phyloP scores from a whole-genome alignment of 1,140 invertebrate genomes.

The Hetaerina americana region DNA sequence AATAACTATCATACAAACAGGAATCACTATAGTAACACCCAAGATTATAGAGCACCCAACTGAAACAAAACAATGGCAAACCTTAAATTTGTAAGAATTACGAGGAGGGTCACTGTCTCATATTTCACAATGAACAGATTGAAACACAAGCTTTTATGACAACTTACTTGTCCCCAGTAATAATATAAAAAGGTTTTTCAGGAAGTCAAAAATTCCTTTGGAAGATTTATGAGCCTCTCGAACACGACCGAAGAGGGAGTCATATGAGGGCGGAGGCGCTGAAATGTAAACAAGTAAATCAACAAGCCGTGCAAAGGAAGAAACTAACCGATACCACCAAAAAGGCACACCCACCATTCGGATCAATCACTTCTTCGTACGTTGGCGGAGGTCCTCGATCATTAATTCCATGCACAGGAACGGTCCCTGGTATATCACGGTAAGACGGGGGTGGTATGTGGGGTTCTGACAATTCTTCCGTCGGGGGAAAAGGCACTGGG shows the following conservation, averaged over 20 bases:
- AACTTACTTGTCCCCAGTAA: constrained; percentile 47
- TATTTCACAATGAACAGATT: background rate
- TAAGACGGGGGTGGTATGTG: background rate
- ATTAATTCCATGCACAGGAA: background rate
- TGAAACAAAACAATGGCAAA: constrained; percentile 26
- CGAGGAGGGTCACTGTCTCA: no score
- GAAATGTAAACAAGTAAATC: constrained; percentile 16
- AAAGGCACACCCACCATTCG: constrained; percentile 31
- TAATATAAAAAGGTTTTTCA: constrained; percentile 45
- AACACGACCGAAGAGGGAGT: constrained; percentile 51
- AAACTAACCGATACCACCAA: background rate
- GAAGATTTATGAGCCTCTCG: constrained; percentile 43
- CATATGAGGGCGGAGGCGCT: constrained; percentile 53
- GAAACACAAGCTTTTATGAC: background rate
- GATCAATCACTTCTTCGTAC: constrained; percentile 42
- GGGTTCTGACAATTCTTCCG: background rate
- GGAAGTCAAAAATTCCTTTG: constrained; percentile 43
- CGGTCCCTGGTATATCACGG: background rate
- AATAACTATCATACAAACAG: constrained; percentile 50
- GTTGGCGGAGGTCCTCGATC: constrained; percentile 29
- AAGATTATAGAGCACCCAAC: constrained; percentile 49
- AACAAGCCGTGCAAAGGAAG: background rate
- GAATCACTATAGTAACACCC: constrained; percentile 45
- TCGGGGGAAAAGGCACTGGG: no score
- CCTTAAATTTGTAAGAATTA: background rate